A percentile compares a stretch with the other conserved stretches of the same genome.
Conservation (phyloP, 2,113 vertebrate species). For the Pollimyrus isidori region DNA sequence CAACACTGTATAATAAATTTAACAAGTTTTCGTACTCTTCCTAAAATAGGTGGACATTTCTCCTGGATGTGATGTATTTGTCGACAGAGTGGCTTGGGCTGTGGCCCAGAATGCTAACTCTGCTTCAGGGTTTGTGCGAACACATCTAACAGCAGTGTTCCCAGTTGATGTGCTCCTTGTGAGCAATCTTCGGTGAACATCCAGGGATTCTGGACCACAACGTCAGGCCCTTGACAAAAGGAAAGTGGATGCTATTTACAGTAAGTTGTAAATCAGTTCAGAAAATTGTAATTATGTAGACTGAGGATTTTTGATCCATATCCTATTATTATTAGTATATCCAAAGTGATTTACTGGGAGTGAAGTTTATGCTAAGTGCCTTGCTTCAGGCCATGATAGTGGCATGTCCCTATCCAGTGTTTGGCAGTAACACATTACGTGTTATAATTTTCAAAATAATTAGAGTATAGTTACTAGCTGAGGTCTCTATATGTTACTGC, state of each 20-base stretch:
- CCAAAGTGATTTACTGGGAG: too few relatives aligned
- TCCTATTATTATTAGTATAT: neutral
- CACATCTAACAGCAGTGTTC: conserved; percentile 23
- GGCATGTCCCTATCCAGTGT: neutral
- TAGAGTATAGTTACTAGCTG: too few relatives aligned
- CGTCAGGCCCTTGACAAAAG: conserved; percentile 22
- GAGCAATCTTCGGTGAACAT: conserved; percentile 23
- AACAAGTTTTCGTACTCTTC: neutral
- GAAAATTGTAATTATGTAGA: neutral
- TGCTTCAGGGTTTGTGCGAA: conserved; percentile 23
- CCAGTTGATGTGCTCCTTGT: conserved; percentile 26
- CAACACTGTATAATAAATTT: neutral
- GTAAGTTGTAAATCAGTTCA: neutral
- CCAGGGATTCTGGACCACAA: conserved; percentile 11
- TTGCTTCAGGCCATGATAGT: neutral
- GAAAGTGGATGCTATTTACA: conserved; percentile 28
- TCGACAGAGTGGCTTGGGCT: conserved; percentile 24
- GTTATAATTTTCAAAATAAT: too few relatives aligned
- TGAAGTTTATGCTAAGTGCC: too few relatives aligned
- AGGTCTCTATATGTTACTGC: too few relatives aligned
- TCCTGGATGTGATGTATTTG: conserved; percentile 12
- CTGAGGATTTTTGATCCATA: neutral
- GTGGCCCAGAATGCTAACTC: conserved; percentile 27
- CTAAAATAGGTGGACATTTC: conserved; percentile 16
- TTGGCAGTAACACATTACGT: too few relatives aligned